Evolutionary conservation across 2,888 invertebrate genomes (phyloP).

Genomic region (Ophion ventricosus): DNA sequence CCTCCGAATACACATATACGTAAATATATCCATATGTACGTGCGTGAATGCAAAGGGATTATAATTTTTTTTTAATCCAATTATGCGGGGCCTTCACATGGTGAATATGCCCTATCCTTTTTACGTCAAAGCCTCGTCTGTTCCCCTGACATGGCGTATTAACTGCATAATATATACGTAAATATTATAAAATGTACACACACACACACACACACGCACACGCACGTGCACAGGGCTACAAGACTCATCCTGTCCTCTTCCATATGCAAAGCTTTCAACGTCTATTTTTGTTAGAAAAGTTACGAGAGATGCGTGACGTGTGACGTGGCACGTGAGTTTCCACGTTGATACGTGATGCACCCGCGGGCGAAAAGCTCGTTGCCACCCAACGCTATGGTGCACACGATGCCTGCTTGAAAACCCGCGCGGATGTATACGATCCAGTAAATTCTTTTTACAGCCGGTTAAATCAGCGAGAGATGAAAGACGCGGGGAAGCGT

Average conservation of each 20-base stretch:
- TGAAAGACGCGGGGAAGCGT: constrained; percentile 72
- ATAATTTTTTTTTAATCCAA: constrained; percentile 21
- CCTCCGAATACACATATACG: not conserved
- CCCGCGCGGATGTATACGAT: constrained; percentile 68
- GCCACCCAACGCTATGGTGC: constrained; percentile 22
- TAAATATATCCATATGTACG: not conserved
- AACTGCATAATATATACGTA: constrained; percentile 22
- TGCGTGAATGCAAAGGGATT: not conserved
- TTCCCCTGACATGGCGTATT: constrained; percentile 35
- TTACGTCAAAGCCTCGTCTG: constrained; percentile 10
- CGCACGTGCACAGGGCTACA: not conserved
- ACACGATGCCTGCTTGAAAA: constrained; percentile 42
- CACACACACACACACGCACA: not conserved
- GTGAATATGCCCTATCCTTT: constrained; percentile 29
- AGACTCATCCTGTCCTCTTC: constrained; percentile 14
- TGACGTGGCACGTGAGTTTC: constrained; percentile 46
- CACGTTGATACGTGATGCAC: constrained; percentile 50
- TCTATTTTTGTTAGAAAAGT: constrained; percentile 74
- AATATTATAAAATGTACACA: not conserved
- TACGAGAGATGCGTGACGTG: constrained; percentile 39
- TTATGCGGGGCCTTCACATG: not conserved
- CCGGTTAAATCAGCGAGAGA: constrained; percentile 79
- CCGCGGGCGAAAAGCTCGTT: constrained; percentile 39
- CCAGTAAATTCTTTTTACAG: constrained; percentile 79
- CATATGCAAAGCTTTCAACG: constrained; percentile 70